phyloP scores from a whole-genome alignment of 2,888 invertebrate species.

The Troides oblongomaculatus region DNA sequence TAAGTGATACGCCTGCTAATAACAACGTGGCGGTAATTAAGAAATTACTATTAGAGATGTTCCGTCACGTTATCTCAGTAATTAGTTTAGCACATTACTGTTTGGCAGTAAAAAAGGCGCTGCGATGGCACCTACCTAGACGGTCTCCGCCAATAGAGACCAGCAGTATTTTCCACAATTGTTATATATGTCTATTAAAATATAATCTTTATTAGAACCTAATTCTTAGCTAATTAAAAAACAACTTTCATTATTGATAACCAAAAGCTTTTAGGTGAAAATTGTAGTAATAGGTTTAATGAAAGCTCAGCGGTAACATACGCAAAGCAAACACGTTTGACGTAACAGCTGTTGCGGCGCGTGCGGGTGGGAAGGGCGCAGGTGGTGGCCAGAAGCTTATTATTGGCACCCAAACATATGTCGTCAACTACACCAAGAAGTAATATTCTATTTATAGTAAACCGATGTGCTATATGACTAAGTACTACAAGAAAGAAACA shows the following conservation, averaged over 20 bases:
- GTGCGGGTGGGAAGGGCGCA: constrained; percentile 75
- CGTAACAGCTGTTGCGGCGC: constrained; percentile 61
- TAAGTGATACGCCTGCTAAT: too few relatives aligned
- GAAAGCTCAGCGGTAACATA: constrained; percentile 39
- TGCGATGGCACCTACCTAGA: too few relatives aligned
- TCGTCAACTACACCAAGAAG: constrained; percentile 34
- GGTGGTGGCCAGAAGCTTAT: constrained; percentile 54
- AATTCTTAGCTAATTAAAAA: not conserved
- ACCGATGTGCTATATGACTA: constrained; percentile 10
- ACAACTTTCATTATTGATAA: not conserved
- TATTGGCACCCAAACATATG: constrained; percentile 61
- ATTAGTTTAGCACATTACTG: too few relatives aligned
- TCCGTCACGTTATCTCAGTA: too few relatives aligned
- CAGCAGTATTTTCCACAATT: too few relatives aligned
- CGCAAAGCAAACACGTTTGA: constrained; percentile 33
- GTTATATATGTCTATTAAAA: too few relatives aligned
- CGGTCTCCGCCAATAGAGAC: too few relatives aligned
- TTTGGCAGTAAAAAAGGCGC: too few relatives aligned
- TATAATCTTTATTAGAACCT: too few relatives aligned
- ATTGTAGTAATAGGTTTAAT: constrained; percentile 10
- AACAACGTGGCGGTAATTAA: too few relatives aligned
- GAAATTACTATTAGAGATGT: too few relatives aligned
- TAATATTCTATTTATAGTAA: constrained; percentile 24
- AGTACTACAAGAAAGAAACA: constrained; percentile 6
- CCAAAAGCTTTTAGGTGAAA: constrained; percentile 1